Percentiles rank a stretch among this genome's conserved stretches.
Conservation (phyloP, 2,888 invertebrate genomes). For the Lottia gigantea region DNA sequence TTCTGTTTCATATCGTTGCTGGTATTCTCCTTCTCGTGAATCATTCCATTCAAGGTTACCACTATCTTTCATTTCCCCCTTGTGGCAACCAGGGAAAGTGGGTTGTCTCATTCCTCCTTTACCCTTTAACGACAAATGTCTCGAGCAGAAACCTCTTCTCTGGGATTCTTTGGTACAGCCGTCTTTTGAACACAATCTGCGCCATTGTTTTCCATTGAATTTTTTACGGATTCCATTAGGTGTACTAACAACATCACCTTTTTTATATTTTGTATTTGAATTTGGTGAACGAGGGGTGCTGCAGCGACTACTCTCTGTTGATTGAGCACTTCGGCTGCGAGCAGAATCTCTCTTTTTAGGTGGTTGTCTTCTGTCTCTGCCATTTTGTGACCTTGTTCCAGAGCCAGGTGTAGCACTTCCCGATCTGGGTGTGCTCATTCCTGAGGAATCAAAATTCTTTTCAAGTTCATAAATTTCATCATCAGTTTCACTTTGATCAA, state of each 20-base stretch:
- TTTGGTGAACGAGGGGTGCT: slow-evolving; percentile 65
- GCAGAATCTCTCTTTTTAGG: slow-evolving; percentile 59
- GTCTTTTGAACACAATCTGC: slow-evolving; percentile 93
- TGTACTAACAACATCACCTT: slow-evolving; percentile 94
- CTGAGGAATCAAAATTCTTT: slow-evolving; percentile 59
- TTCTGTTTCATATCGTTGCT: slow-evolving; percentile 83
- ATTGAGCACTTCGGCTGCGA: slow-evolving; percentile 63
- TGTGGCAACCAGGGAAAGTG: slow-evolving; percentile 57
- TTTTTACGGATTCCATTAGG: slow-evolving; percentile 97
- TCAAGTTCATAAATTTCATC: slow-evolving; percentile 58
- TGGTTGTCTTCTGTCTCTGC: slow-evolving; percentile 45
- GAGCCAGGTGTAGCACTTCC: slow-evolving; percentile 84
- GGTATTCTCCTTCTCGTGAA: slow-evolving; percentile 66
- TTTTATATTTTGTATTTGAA: slow-evolving; percentile 70
- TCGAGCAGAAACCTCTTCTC: slow-evolving; percentile 93
- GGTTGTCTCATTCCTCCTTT: slow-evolving; percentile 65
- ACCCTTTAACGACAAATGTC: slow-evolving; percentile 92
- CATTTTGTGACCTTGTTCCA: slow-evolving; percentile 45
- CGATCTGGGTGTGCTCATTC: slow-evolving; percentile 72
- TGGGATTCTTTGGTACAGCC: slow-evolving; percentile 98
- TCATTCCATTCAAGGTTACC: slow-evolving; percentile 81
- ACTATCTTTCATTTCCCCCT: slow-evolving; percentile 65
- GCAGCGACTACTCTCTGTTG: slow-evolving; percentile 61
- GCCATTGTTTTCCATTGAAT: slow-evolving; percentile 99
- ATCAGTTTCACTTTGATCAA: slow-evolving; percentile 52